Conservation (phyloP, 2,113 vertebrate genomes). For the Poeciliopsis prolifica region DNA sequence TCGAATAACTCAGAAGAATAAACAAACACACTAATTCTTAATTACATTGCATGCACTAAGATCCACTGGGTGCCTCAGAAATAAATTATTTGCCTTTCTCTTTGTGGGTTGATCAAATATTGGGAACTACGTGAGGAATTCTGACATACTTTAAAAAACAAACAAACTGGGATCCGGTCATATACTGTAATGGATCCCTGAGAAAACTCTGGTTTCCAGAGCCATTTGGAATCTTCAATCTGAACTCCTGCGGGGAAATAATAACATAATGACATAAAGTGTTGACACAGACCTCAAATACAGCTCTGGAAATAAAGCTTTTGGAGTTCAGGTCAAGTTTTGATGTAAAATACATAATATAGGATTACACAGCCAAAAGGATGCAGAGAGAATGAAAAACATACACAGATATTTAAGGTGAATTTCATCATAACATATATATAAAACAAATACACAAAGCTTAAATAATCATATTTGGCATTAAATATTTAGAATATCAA, state of each 20-base stretch:
- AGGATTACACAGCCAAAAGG: neutral
- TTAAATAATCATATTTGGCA: neutral
- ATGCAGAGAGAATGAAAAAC: neutral
- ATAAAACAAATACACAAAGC: neutral
- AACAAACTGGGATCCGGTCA: constrained; percentile 56
- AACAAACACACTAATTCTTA: constrained; percentile 11
- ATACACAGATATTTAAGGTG: neutral
- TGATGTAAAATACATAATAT: constrained; percentile 8
- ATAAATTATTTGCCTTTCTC: constrained; percentile 34
- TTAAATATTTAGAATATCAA: neutral
- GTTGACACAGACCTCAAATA: constrained; percentile 46
- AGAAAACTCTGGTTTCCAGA: constrained; percentile 51
- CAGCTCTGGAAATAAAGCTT: constrained; percentile 43
- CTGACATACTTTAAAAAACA: constrained; percentile 48
- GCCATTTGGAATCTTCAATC: constrained; percentile 31
- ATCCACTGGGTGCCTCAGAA: neutral
- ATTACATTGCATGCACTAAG: neutral
- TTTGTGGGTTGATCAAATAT: constrained; percentile 35
- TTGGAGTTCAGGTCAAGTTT: constrained; percentile 9
- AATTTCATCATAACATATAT: neutral
- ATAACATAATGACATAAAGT: constrained; percentile 47
- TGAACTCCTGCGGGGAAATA: constrained; percentile 45
- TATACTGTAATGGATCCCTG: constrained; percentile 56
- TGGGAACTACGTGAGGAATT: constrained; percentile 33
- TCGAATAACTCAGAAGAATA: neutral